phyloP scores from a whole-genome alignment of 1,140 invertebrate genomes.

The Procambarus virginalis region DNA sequence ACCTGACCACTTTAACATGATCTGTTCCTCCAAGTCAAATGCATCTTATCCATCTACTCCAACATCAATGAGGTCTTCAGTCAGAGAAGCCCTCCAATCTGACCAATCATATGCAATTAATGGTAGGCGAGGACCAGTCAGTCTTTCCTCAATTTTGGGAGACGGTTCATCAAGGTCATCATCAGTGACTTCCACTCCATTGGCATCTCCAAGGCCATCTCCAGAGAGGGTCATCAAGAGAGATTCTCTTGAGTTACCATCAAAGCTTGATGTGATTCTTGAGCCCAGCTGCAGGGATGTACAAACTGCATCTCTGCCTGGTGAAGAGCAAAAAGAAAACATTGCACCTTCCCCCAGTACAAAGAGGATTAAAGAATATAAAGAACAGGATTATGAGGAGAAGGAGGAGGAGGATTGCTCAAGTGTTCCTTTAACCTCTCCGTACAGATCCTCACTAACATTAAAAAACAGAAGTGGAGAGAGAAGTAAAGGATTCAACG shows the following conservation, averaged over 20 bases:
- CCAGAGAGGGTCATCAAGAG: conserved; percentile 48
- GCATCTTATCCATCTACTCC: neutral
- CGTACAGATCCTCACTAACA: conserved; percentile 41
- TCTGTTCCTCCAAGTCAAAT: neutral
- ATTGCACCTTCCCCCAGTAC: conserved; percentile 20
- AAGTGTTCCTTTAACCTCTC: neutral
- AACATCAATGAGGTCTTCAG: conserved; percentile 24
- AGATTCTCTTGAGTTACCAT: conserved; percentile 14
- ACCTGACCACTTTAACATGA: neutral
- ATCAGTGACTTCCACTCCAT: conserved; percentile 52
- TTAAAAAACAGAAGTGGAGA: conserved; percentile 28
- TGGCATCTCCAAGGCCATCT: conserved; percentile 54
- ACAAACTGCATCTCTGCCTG: neutral
- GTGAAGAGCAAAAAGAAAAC: conserved; percentile 52
- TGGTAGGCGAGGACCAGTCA: conserved; percentile 54
- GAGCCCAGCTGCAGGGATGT: conserved; percentile 16
- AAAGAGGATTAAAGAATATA: neutral
- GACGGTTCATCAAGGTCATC: conserved; percentile 59
- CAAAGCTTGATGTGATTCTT: conserved; percentile 41
- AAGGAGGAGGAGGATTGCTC: neutral
- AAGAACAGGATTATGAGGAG: neutral
- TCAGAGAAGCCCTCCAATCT: neutral
- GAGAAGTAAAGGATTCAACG: conserved; percentile 3
- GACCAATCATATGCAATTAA: conserved; percentile 5
- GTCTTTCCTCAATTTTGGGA: conserved; percentile 63